Evolutionary conservation across 2,888 invertebrate genomes (phyloP).

Genomic region (Dynastes grantii): DNA sequence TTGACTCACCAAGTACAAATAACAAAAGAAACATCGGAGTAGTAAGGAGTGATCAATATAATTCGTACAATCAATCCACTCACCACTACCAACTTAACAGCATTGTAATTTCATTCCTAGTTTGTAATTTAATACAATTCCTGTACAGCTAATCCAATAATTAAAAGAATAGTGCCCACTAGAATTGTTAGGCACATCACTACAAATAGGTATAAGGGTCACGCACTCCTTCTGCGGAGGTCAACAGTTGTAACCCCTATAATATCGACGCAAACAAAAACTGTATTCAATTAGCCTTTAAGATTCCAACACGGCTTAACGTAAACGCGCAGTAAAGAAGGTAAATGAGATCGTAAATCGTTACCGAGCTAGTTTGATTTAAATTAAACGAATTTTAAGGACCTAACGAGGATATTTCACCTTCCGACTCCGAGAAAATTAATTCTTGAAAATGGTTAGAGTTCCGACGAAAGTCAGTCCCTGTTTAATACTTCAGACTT

Average conservation of each 20-base stretch:
- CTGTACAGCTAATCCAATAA: too few relatives aligned
- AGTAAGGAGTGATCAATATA: too few relatives aligned
- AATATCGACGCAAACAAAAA: not conserved
- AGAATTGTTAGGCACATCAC: too few relatives aligned
- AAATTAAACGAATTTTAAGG: not conserved
- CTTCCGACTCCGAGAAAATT: not conserved
- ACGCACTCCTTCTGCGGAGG: not conserved
- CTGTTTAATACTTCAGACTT: too few relatives aligned
- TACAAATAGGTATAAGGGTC: too few relatives aligned
- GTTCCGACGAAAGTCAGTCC: not conserved
- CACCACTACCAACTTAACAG: too few relatives aligned
- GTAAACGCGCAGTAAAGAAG: not conserved
- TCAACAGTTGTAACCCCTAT: not conserved
- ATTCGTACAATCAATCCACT: too few relatives aligned
- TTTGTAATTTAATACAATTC: too few relatives aligned
- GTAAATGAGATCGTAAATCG: not conserved
- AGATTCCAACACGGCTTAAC: not conserved
- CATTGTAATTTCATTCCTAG: too few relatives aligned
- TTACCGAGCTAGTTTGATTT: not conserved
- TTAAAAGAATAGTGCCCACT: too few relatives aligned
- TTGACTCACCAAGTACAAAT: too few relatives aligned
- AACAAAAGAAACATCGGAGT: too few relatives aligned
- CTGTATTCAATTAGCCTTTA: not conserved
- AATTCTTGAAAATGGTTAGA: not conserved
- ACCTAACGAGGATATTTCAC: not conserved